A percentile compares a stretch with the other conserved stretches of the same genome.
Evolutionary conservation across 2,113 vertebrate species (phyloP).

Genomic region (Coreoperca whiteheadi): DNA sequence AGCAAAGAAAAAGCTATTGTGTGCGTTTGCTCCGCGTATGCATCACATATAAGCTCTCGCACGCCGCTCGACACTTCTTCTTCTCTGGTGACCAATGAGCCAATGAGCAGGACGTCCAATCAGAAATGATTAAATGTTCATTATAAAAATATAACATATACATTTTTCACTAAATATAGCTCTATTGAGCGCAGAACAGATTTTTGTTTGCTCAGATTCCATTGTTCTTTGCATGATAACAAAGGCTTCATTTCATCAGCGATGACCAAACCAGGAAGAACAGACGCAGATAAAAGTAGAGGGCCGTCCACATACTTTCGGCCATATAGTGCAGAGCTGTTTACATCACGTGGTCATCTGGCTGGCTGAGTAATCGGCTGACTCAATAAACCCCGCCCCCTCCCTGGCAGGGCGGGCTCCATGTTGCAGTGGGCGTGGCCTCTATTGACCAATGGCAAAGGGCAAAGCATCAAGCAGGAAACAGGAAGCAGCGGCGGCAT

Average conservation of each 20-base stretch:
- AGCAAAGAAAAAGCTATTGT: background rate
- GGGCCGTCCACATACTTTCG: constrained; percentile 11
- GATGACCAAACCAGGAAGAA: background rate
- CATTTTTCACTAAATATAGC: no score
- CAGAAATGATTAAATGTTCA: no score
- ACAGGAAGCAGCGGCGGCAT: constrained; percentile 70
- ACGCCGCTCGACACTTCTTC: background rate
- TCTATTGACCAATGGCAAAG: constrained; percentile 51
- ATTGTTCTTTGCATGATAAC: background rate
- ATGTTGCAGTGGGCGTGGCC: constrained; percentile 51
- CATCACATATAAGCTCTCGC: background rate
- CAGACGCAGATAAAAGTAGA: background rate
- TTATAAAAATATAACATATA: no score
- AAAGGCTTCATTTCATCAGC: no score
- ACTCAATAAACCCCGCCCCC: constrained; percentile 45
- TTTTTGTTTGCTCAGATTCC: background rate
- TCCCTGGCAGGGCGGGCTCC: background rate
- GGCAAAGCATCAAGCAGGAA: constrained; percentile 71
- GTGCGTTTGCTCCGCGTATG: background rate
- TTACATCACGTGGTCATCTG: background rate
- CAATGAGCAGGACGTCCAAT: no score
- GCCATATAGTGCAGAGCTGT: background rate
- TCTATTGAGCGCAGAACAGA: background rate
- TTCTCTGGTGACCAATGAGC: no score
- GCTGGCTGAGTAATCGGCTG: constrained; percentile 54